phyloP scores from a whole-genome alignment of 2,113 vertebrate species.

The Leptocoma aspasia region DNA sequence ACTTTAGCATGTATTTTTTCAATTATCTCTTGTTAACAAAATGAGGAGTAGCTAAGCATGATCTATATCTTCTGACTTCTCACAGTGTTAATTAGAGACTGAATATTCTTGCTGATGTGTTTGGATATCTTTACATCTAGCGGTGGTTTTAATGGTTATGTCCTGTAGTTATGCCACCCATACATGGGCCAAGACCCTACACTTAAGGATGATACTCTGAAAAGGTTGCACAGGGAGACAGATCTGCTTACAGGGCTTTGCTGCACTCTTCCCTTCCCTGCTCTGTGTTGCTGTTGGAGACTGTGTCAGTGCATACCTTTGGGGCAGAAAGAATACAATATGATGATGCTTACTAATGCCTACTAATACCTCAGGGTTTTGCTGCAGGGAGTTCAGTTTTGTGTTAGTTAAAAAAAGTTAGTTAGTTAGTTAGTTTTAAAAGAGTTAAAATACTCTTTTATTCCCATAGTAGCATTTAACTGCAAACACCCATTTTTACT shows the following conservation, averaged over 20 bases:
- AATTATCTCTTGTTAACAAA: conserved; percentile 34
- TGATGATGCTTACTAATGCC: not conserved
- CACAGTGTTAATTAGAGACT: not conserved
- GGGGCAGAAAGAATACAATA: not conserved
- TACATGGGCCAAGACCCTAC: not conserved
- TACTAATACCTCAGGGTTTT: not conserved
- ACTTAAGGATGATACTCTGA: not conserved
- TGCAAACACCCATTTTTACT: not conserved
- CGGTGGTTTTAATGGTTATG: not conserved
- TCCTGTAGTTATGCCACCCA: not conserved
- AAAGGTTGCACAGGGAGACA: not conserved
- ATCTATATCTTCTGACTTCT: conserved; percentile 8
- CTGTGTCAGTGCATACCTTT: not conserved
- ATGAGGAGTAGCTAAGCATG: conserved; percentile 3
- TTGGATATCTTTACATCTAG: not conserved
- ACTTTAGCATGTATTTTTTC: conserved; percentile 10
- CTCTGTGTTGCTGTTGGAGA: not conserved
- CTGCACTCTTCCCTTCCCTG: not conserved
- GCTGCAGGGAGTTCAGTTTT: not conserved
- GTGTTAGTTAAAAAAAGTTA: too few relatives aligned
- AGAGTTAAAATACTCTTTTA: not conserved
- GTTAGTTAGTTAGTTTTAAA: too few relatives aligned
- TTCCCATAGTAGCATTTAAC: not conserved
- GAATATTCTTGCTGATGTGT: not conserved
- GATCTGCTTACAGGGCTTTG: not conserved